Conservation (phyloP, 2,888 invertebrate species). For the Heliothis peltigera region DNA sequence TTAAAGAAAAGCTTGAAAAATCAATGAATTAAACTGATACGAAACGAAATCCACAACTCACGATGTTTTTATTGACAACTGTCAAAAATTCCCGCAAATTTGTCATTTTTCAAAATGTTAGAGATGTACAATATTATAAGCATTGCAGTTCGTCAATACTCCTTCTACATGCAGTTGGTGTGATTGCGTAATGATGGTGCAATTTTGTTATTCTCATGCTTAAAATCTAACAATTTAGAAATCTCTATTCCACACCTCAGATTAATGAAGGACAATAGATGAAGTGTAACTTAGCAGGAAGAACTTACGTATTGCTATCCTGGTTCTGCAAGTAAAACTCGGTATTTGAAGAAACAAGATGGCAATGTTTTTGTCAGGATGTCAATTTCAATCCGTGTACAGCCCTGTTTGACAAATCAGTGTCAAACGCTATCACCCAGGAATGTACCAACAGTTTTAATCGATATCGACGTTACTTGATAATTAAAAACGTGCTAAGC, state of each 20-base stretch:
- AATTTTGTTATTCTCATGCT: slow-evolving; percentile 24
- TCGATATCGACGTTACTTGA: no score
- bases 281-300: no score
- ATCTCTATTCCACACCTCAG: not conserved
- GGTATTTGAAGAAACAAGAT: no score
- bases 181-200: slow-evolving; percentile 8
- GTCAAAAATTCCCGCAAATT: slow-evolving; percentile 87
- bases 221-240: slow-evolving; percentile 6
- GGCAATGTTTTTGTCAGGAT: no score
- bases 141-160: slow-evolving; percentile 38
- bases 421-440: no score
- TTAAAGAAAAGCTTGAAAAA: slow-evolving; percentile 57
- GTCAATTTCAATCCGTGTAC: no score
- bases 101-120: slow-evolving; percentile 71
- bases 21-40: slow-evolving; percentile 65
- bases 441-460: no score
- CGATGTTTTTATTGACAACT: slow-evolving; percentile 88
- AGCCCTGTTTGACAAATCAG: no score
- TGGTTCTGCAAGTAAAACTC: no score
- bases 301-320: no score
- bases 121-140: slow-evolving; percentile 14
- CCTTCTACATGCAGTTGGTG: slow-evolving; percentile 36
- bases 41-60: slow-evolving; percentile 73
- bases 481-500: no score
- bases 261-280: no score